A percentile compares a stretch with the other conserved stretches of the same genome.
Evolutionary conservation across 2,113 vertebrate genomes (phyloP).

Genomic region (Cavia porcellus): DNA sequence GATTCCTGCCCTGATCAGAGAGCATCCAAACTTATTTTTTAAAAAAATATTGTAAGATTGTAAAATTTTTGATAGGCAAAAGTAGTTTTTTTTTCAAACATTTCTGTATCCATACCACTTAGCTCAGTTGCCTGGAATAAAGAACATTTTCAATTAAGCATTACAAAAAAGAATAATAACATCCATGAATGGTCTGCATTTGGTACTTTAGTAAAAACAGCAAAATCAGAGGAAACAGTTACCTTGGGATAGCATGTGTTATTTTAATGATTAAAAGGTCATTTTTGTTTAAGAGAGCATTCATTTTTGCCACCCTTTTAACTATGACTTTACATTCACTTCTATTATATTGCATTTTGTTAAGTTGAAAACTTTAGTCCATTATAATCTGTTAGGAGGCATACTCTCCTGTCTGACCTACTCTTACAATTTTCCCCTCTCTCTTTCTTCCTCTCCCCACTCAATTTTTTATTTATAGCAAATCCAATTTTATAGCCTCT

Average conservation of each 20-base stretch:
- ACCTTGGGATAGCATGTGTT: neutral
- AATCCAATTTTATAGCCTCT: neutral
- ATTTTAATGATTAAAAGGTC: slow-evolving; percentile 25
- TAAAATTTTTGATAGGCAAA: neutral
- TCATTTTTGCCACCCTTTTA: neutral
- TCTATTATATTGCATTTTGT: neutral
- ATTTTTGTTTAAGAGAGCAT: neutral
- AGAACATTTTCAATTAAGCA: neutral
- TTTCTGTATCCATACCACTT: neutral
- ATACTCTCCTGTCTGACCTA: neutral
- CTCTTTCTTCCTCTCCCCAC: neutral
- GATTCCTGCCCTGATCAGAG: neutral
- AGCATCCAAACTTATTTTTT: neutral
- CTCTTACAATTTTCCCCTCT: neutral
- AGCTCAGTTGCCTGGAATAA: neutral
- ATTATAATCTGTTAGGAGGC: neutral
- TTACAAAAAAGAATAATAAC: neutral
- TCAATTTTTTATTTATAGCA: neutral
- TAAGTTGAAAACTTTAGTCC: neutral
- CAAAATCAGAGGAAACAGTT: neutral
- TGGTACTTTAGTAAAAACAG: neutral
- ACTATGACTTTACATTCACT: slow-evolving; percentile 5
- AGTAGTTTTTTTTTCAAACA: neutral
- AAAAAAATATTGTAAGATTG: neutral
- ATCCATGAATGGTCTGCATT: too few relatives aligned